Conservation (phyloP, 2,888 invertebrate species). For the Esperia sulphurella region DNA sequence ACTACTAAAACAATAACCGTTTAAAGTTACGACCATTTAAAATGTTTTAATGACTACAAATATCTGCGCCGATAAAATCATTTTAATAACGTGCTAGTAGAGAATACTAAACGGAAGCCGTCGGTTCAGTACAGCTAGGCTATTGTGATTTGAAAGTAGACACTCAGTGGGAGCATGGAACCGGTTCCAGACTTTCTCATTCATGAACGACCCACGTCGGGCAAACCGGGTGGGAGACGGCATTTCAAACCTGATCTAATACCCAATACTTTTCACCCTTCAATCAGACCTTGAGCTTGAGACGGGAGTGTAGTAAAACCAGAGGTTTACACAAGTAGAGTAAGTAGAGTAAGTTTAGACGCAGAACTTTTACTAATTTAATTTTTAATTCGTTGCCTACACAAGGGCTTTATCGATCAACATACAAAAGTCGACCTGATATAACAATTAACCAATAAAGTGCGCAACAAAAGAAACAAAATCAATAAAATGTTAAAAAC, state of each 20-base stretch:
- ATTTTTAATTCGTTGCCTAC: too few species aligned
- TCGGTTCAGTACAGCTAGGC: slow-evolving; percentile 45
- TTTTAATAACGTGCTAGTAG: not conserved
- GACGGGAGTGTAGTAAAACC: slow-evolving; percentile 10
- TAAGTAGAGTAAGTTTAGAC: too few species aligned
- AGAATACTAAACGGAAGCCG: slow-evolving; percentile 37
- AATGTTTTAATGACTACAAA: not conserved
- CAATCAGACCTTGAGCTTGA: slow-evolving; percentile 25
- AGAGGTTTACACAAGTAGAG: not conserved
- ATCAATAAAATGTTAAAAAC: slow-evolving; percentile 34
- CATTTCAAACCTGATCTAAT: slow-evolving; percentile 23
- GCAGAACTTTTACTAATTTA: too few species aligned
- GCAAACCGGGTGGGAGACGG: slow-evolving; percentile 33
- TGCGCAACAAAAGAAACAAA: slow-evolving; percentile 37
- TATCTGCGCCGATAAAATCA: not conserved
- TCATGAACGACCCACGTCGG: slow-evolving; percentile 56
- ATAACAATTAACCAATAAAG: not conserved
- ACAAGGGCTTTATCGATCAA: slow-evolving; percentile 6
- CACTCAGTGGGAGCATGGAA: slow-evolving; percentile 58
- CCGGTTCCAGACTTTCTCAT: slow-evolving; percentile 76
- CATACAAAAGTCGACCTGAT: not conserved
- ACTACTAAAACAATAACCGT: slow-evolving; percentile 1
- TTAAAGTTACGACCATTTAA: not conserved
- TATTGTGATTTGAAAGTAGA: slow-evolving; percentile 78
- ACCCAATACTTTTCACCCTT: slow-evolving; percentile 20